phyloP scores from a whole-genome alignment of 2,113 vertebrate genomes.

The Platichthys stellatus region DNA sequence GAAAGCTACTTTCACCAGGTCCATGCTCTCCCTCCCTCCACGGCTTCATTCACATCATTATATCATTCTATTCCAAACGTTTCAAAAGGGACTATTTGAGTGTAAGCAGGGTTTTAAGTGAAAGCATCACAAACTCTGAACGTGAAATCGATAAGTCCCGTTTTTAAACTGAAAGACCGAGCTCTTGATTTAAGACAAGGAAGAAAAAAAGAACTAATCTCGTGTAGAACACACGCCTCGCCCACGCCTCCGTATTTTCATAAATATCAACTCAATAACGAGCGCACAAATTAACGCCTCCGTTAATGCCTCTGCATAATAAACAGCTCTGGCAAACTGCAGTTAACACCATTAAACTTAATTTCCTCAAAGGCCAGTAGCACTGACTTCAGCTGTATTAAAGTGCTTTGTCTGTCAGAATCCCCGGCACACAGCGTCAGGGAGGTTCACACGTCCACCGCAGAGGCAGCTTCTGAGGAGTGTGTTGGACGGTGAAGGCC shows the following conservation, averaged over 20 bases:
- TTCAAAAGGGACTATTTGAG: too few species aligned
- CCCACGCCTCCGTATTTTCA: constrained; percentile 18
- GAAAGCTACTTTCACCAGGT: too few species aligned
- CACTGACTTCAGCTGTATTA: constrained; percentile 50
- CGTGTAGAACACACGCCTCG: too few species aligned
- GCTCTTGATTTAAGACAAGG: too few species aligned
- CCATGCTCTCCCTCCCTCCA: too few species aligned
- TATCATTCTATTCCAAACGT: too few species aligned
- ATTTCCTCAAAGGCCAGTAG: constrained; percentile 59
- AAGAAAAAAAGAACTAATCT: too few species aligned
- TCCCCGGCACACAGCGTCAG: constrained; percentile 49
- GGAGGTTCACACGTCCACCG: constrained; percentile 58
- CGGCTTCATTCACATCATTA: too few species aligned
- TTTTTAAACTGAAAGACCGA: too few species aligned
- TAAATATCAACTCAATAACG: constrained; percentile 56
- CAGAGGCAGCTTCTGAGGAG: constrained; percentile 48
- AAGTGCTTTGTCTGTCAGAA: constrained; percentile 52
- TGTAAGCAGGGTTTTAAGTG: too few species aligned
- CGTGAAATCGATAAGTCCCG: too few species aligned
- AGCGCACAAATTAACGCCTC: constrained; percentile 45
- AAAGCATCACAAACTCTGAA: too few species aligned
- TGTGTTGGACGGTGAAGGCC: constrained; percentile 47
- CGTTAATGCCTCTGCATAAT: constrained; percentile 47
- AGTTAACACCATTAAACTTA: constrained; percentile 57
- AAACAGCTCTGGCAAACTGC: constrained; percentile 54